Base-by-base conservation (phyloP, 2,113 vertebrate species). In the Mormyrus iriodes region DNA sequence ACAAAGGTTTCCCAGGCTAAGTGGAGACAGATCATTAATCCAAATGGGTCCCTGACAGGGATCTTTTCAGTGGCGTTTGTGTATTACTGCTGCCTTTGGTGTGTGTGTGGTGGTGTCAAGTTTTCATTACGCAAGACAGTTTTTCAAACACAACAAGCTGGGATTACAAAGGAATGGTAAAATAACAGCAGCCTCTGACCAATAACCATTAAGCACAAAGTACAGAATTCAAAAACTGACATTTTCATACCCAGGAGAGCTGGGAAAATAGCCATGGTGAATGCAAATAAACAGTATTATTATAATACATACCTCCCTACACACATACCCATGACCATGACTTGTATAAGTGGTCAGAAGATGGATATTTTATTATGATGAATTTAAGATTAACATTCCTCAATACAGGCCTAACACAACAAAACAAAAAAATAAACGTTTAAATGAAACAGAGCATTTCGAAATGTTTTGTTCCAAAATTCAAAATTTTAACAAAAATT, bases 21-120 rank as follows among this genome's bases (percentile, higher is more conserved):
- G 90, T 87, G 27, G 90, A 90, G 90, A 89, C 69, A 88, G 90
- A n/a, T 48, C 79, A 90, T 90, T 90, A 90, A 90, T 76, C 51
- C 89, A 31, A 90, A 92, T 85, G 88, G 69, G 87, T 87, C 73
- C 87, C 31, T 92, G 83, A 48, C 82, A 27, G 86, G 21, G 46
- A 89, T 19, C 44, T 84, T 44, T 84, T 92, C 84, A 93, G 90
- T 87, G 88, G 7, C 46, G 44, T 92, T 94, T 95, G 94, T 94
- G 94, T 95, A 95, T 95, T 95, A 90, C 89, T 89, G 85, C 92
- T 3, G 13, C 88, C 91, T 92, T 90, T 92, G 86, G 90, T 91
- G 85, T 44, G 53, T 79, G 35, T 92, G 91, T 87, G 49, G 85
- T 65, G 27, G 82, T 49, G 65, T 53, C 42, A 53, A 27, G 58